Evolutionary conservation across 2,797 vertebrate genomes (phyloP).

Genomic region (Chaetodon trifasciatus): DNA sequence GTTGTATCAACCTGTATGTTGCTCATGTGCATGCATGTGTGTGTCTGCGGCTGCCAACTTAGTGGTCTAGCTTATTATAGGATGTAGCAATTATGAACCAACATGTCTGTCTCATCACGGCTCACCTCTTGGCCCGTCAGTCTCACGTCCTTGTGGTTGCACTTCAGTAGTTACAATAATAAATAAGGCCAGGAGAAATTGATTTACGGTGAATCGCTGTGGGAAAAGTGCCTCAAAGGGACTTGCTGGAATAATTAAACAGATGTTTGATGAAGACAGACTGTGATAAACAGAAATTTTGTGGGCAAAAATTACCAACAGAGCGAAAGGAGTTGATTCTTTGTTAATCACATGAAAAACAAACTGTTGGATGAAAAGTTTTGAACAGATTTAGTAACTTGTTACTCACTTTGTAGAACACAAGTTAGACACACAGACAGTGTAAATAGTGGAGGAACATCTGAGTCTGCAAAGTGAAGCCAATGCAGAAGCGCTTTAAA

Average conservation of each 20-base stretch:
- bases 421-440: neutral
- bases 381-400: neutral
- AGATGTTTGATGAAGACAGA: conserved; percentile 38
- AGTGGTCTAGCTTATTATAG: conserved; percentile 25
- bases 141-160: conserved; percentile 37
- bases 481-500: too few relatives aligned
- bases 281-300: conserved; percentile 26
- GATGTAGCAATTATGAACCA: conserved; percentile 36
- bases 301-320: conserved; percentile 10
- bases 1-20: conserved; percentile 41
- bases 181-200: conserved; percentile 30
- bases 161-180: conserved; percentile 37
- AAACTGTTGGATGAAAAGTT: conserved; percentile 12
- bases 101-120: conserved; percentile 37
- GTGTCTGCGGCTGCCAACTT: conserved; percentile 20
- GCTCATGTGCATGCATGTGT: conserved; percentile 20
- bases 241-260: conserved; percentile 37
- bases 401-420: conserved; percentile 3
- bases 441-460: too few relatives aligned
- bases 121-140: conserved; percentile 42
- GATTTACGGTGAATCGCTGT: conserved; percentile 33
- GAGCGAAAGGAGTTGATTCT: neutral
- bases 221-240: conserved; percentile 2
- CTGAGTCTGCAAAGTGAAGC: too few relatives aligned
- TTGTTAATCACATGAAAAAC: conserved; percentile 13